Evolutionary conservation across 2,888 invertebrate species (phyloP), one percentile per base, ranked within the genome.

Genomic region (Rutpela maculata): DNA sequence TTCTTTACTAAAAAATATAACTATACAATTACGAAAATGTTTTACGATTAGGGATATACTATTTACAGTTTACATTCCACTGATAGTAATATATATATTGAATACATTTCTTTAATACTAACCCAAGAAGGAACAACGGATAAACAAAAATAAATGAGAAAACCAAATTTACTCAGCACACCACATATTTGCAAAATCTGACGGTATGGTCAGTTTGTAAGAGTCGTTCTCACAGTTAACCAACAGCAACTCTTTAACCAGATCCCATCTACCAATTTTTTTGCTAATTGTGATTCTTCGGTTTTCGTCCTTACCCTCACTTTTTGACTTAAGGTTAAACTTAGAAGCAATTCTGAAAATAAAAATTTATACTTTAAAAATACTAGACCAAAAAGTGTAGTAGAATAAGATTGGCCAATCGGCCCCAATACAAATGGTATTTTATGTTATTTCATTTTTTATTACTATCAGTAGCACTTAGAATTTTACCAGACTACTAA

Each of bases 221-320:
- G 82, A 78, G 31, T 82, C 79, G 72, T 84, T 84, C 65, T 86
- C 84, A 56, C 84, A 75, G 7, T 82, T 84, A 31, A 59, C 76
- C 57, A 80, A 80, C 68, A 86, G 71, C 35, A 86, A 77, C 74
- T 85, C 82, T 57, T 80, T 80, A 17, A 86, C 85, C 43, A 86
- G 78, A 65, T 85, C 83, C 68, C 78, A 82, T 67, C 84, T 80
- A 60, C 80, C 77, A 26, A 85, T 75, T 75, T 86, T 86, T 75
- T 85, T 84, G 55, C 81, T 84, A 15, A 86, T 79, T 1, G 85
- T 86, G 19, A 86, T 84, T 59, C 85, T 81, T 62, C 86, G 82
- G n/a, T 82, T 76, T 7, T 84, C 83, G 26, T 81, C 85, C 65
- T 84, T 85, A 1, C 86, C 86, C 57, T 85, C 84, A 67, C 86